These are phyloP conservation scores for Sarcophaga variegata DNA, from an alignment of 2,888 invertebrate species.

Conservation along the genomic window DNA sequence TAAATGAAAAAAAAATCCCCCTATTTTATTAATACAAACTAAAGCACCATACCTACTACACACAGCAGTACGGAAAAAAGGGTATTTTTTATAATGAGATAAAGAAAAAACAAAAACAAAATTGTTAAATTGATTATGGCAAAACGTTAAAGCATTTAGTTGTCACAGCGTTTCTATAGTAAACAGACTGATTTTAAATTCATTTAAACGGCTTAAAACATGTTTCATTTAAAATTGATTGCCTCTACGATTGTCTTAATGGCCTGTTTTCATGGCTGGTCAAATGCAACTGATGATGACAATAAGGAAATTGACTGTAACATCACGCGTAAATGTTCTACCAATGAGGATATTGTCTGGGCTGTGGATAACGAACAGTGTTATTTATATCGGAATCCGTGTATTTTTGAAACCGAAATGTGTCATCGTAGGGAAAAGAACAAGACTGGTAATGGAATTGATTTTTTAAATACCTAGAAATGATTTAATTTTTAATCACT, in stretches of 20 bases:
- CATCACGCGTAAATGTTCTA: conserved; percentile 40
- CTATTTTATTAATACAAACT: background rate
- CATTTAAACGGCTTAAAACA: conserved; percentile 1
- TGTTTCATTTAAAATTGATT: conserved; percentile 28
- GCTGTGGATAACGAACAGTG: conserved; percentile 34
- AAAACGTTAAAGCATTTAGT: conserved; percentile 28
- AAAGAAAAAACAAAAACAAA: background rate
- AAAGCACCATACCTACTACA: background rate
- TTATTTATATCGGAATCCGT: conserved; percentile 54
- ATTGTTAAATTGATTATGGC: background rate
- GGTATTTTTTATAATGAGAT: background rate
- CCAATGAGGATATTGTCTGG: conserved; percentile 49
- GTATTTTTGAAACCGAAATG: conserved; percentile 49
- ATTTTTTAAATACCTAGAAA: background rate
- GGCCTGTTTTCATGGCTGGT: background rate
- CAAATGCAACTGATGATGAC: background rate
- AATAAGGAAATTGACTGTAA: conserved; percentile 40
- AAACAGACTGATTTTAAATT: background rate
- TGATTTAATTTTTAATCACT: background rate
- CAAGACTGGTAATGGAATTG: conserved; percentile 29
- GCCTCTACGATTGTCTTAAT: background rate
- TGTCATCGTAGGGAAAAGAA: conserved; percentile 36
- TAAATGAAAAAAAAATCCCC: conserved; percentile 32
- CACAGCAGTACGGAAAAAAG: background rate
- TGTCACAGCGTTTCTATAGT: background rate